These are phyloP conservation scores for Corvus cornix DNA, from an alignment of 2,113 vertebrate genomes.

Conservation along the genomic window DNA sequence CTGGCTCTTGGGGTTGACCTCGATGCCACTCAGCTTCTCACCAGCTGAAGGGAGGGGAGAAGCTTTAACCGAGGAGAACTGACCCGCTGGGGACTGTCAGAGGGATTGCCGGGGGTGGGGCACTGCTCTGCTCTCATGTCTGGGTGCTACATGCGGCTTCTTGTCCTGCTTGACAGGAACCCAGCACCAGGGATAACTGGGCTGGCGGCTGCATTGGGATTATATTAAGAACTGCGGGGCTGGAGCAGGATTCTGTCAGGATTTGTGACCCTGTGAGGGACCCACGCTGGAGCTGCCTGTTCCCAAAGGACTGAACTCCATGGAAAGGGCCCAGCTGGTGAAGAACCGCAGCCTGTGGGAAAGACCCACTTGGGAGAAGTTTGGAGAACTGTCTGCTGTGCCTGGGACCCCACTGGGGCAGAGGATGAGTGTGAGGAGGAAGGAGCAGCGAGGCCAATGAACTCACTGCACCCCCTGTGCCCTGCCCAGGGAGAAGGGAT, in stretches of 20 bases:
- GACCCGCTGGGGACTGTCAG: not conserved
- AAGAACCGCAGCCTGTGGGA: accelerated
- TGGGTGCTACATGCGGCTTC: not conserved
- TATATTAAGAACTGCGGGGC: not conserved
- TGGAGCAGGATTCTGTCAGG: not conserved
- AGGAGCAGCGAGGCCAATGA: not conserved
- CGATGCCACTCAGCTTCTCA: conserved; percentile 84
- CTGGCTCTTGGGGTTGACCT: conserved; percentile 78
- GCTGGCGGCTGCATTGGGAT: not conserved
- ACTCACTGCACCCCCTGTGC: not conserved
- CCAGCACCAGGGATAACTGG: not conserved
- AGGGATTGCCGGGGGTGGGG: not conserved
- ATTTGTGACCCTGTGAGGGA: not conserved
- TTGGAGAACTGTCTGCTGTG: not conserved
- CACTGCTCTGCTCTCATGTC: not conserved
- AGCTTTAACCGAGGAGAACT: not conserved
- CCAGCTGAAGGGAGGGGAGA: conserved; percentile 76
- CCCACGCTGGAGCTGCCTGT: not conserved
- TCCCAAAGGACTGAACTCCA: not conserved
- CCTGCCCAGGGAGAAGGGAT: not conserved
- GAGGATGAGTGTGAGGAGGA: not conserved
- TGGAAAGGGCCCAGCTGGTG: not conserved
- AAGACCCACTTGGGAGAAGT: not conserved
- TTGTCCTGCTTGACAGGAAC: not conserved
- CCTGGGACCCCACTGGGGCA: not conserved